Evolutionary conservation across 2,888 invertebrate species (phyloP), one percentile per base, ranked within the genome.

Genomic region (Papilio gigon): DNA sequence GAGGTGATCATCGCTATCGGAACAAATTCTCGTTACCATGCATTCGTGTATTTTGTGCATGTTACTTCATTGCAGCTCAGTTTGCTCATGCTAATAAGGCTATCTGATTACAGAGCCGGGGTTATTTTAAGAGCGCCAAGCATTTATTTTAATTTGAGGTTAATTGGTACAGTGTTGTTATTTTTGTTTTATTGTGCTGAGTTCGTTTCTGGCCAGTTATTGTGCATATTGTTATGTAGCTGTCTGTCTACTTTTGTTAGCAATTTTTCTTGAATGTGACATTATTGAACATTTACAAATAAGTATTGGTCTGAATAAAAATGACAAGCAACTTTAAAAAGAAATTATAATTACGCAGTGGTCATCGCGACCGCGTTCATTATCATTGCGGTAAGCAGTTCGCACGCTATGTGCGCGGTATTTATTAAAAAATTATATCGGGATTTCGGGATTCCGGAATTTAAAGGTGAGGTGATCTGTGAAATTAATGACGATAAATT

Each of bases 1-100:
- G 30, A 53, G 50, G 12, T 53, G 17, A 56, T 56, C 30, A 17
- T 56, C 53, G 30, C 30, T 56, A 56, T 56, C 53, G 53, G 30
- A 9, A 56, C 53, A 30, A 56, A 30, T 56, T 56, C 53, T 56
- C 30, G 30, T 56, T 56, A 30, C 30, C 47, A 63, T 42, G 30
- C 20, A 30, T 56, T 30, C 11, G 22, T 37, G 63, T 22, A 37
- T 11, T n/a, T 50, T 40, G 25, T 53, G 30, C 44, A 2, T 25
- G 14, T 44, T 56, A 58, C 22, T 44, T 35, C 35, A 14, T 27
- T 40, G 33, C 20, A 53, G n/a, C 40, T 53, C 42, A 42, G 17
- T 65, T 68, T 65, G 20, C 42, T 33, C 30, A 37, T 22, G 63
- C 20, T 53, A 50, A 68, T 40, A 68, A 40, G 60, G 65, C 37